These are phyloP conservation scores for Amphiprion percula DNA, from an alignment of 2,113 vertebrate genomes.

Conservation along the genomic window DNA sequence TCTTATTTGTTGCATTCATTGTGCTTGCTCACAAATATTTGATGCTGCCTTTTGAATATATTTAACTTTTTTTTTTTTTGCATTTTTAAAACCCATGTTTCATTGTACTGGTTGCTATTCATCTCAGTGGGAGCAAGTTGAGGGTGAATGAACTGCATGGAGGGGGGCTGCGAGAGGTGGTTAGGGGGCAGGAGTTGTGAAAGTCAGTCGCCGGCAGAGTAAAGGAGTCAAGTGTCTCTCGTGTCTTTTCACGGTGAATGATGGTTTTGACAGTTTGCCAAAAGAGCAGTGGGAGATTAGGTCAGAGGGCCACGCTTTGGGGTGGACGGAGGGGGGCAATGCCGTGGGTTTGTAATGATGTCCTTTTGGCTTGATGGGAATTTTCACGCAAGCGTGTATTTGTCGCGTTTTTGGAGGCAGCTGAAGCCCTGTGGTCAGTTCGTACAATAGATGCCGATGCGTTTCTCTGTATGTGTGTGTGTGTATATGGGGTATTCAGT, in stretches of 20 bases:
- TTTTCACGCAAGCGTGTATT: constrained; percentile 52
- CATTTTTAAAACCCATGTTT: constrained; percentile 2
- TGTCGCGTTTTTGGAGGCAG: constrained; percentile 63
- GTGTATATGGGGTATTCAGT: constrained; percentile 36
- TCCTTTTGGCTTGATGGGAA: constrained; percentile 48
- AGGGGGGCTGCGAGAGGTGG: neutral
- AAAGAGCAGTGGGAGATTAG: constrained; percentile 79
- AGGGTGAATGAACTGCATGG: constrained; percentile 45
- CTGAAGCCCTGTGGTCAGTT: constrained; percentile 77
- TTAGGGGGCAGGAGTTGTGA: constrained; percentile 67
- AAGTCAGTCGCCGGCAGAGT: constrained; percentile 75
- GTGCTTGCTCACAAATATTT: neutral
- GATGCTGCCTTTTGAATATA: neutral
- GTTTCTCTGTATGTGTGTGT: constrained; percentile 28
- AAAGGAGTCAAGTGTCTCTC: constrained; percentile 78
- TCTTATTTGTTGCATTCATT: constrained; percentile 1
- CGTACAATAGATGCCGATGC: constrained; percentile 25
- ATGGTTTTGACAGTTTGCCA: constrained; percentile 86
- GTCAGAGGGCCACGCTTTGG: constrained; percentile 68
- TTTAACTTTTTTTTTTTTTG: neutral
- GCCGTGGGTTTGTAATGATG: constrained; percentile 59
- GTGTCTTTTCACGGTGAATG: constrained; percentile 81
- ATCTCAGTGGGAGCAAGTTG: constrained; percentile 41
- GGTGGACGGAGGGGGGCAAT: constrained; percentile 44
- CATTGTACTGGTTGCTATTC: constrained; percentile 22